These are phyloP conservation scores for Blomia tropicalis DNA, from an alignment of 2,888 invertebrate genomes.

Conservation along the genomic window DNA sequence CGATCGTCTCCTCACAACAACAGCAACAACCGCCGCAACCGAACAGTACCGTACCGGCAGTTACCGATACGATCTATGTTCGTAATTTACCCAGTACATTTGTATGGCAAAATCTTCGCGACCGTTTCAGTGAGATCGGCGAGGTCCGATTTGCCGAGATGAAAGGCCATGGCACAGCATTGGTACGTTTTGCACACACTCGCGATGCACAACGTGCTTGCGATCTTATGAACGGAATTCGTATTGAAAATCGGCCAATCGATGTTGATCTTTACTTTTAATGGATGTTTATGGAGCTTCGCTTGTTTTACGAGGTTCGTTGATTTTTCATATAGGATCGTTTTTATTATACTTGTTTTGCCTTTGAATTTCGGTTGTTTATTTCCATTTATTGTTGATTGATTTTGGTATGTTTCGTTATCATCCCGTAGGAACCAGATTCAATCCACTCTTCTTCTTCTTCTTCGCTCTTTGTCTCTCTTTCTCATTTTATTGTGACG, in stretches of 20 bases:
- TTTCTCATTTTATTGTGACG: too few species aligned
- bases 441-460: too few species aligned
- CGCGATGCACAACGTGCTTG: constrained; percentile 30
- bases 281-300: too few species aligned
- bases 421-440: too few species aligned
- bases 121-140: constrained; percentile 30
- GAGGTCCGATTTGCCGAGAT: constrained; percentile 30
- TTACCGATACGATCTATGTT: constrained; percentile 28
- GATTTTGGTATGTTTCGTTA: too few species aligned
- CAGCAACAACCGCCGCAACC: constrained; percentile 5
- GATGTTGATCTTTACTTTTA: constrained; percentile 29
- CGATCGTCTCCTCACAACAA: constrained; percentile 14
- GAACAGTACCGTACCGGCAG: too few species aligned
- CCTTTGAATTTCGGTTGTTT: neutral
- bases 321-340: neutral
- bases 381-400: too few species aligned
- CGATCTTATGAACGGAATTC: constrained; percentile 30
- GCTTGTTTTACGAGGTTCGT: neutral
- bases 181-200: constrained; percentile 28
- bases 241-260: constrained; percentile 29
- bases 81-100: constrained; percentile 28
- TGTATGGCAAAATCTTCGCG: constrained; percentile 29
- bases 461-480: too few species aligned
- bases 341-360: neutral
- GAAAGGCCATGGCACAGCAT: constrained; percentile 29